A percentile compares a stretch with the other conserved stretches of the same genome.
These are phyloP conservation scores for Agrochola litura DNA, from an alignment of 2,888 invertebrate genomes.

Conservation along the genomic window DNA sequence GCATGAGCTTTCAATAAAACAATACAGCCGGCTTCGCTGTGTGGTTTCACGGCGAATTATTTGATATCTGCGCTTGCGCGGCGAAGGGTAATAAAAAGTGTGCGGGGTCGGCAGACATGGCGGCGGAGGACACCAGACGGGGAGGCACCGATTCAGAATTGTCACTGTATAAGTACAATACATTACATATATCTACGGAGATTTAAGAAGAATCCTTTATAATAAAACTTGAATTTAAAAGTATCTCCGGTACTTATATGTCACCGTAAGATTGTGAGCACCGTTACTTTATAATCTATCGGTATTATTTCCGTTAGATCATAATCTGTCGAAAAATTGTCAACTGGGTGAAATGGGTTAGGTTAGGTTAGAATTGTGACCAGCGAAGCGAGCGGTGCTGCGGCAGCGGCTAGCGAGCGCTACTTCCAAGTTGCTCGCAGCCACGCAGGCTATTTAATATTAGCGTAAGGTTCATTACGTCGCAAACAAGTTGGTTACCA, in stretches of 20 bases:
- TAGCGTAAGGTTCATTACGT: too few species aligned
- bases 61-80: conserved; percentile 51
- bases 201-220: neutral
- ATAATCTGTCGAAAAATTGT: too few species aligned
- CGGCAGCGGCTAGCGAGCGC: too few species aligned
- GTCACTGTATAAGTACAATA: conserved; percentile 9
- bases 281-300: too few species aligned
- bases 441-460: too few species aligned
- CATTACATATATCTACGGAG: neutral
- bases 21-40: conserved; percentile 36
- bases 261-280: too few species aligned
- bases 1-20: conserved; percentile 49
- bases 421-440: too few species aligned
- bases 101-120: conserved; percentile 62
- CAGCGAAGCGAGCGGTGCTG: too few species aligned
- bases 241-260: neutral
- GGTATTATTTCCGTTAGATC: too few species aligned
- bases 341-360: too few species aligned
- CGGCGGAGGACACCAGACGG: conserved; percentile 64
- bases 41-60: conserved; percentile 61
- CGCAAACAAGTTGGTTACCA: too few species aligned
- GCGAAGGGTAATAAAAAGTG: conserved; percentile 54
- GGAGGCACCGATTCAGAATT: conserved; percentile 56
- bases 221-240: neutral
- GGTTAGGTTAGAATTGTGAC: too few species aligned